Evolutionary conservation across 2,113 vertebrate genomes (phyloP), one percentile per base, ranked within the genome.

Genomic region (Spermophilus dauricus): DNA sequence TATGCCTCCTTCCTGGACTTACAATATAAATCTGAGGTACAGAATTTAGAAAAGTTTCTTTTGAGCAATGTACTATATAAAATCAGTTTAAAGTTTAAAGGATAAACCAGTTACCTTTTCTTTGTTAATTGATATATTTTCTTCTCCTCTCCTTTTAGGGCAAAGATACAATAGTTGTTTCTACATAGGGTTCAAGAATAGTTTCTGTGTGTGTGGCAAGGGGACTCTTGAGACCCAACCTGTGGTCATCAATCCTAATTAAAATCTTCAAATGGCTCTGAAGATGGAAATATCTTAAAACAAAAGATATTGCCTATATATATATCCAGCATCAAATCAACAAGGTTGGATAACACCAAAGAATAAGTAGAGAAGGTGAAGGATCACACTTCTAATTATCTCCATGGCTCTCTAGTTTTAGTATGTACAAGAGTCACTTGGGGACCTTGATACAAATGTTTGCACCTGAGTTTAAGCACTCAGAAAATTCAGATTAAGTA

Each of bases 121-220:
- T 84, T 70, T 80, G 16, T 63, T 93, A 90, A 95, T 90, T 76
- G 85, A 42, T 94, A 32, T 65, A 58, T 78, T 82, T 77, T 82
- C 11, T 89, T 67, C 4, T 86, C 17, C 73, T 61, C 34, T 37
- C 53, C 77, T n/a, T 86, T 73, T 87, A 75, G 34, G 45, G 48
- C 24, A 93, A 91, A 87, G 42, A n/a, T 61, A 1, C 48, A 8
- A 51, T 34, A 82, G 34, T 30, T 24, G 7, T 82, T 94, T 95
- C 13, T 89, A 32, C 72, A 84, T 28, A 65, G 13, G 73, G 4
- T 94, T 81, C n/a, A 86, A 86, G 34, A 70, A 63, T 70, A 45
- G 6, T 81, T 76, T 51, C 12, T 65, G 8, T 45, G 26, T 39
- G 3, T 63, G 8, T 34, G 9, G 5, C 4, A 14, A 8, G 48